phyloP scores from a whole-genome alignment of 2,888 invertebrate species.

The Philonicus albiceps region DNA sequence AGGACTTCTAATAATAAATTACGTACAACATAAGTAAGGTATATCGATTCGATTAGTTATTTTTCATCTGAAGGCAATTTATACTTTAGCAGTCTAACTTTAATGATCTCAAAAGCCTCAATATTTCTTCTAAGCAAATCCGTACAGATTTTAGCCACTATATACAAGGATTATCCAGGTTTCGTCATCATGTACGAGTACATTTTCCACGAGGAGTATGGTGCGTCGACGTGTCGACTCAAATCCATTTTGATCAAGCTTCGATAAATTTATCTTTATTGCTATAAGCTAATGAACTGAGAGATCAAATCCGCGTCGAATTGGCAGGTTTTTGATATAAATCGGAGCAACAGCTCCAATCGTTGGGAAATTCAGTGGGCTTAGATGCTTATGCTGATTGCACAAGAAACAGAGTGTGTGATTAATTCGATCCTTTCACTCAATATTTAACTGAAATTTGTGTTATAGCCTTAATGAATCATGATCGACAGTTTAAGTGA shows the following conservation, averaged over 20 bases:
- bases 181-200: background rate
- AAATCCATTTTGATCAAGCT: background rate
- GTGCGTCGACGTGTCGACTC: background rate
- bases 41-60: background rate
- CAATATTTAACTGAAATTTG: constrained; percentile 8
- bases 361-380: background rate
- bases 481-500: background rate
- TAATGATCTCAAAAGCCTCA: background rate
- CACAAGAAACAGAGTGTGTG: background rate
- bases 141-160: background rate
- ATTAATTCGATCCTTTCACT: constrained; percentile 4
- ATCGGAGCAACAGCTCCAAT: background rate
- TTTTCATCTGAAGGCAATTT: background rate
- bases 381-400: background rate
- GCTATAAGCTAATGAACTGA: background rate
- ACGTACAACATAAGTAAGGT: too few species aligned
- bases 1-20: too few species aligned
- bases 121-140: background rate
- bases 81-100: background rate
- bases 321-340: background rate
- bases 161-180: background rate
- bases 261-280: background rate
- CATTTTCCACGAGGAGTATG: background rate
- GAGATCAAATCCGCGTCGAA: background rate
- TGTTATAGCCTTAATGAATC: constrained; percentile 2